Evolutionary conservation across 2,888 invertebrate genomes (phyloP).

Genomic region (Bhutanitis thaidina): DNA sequence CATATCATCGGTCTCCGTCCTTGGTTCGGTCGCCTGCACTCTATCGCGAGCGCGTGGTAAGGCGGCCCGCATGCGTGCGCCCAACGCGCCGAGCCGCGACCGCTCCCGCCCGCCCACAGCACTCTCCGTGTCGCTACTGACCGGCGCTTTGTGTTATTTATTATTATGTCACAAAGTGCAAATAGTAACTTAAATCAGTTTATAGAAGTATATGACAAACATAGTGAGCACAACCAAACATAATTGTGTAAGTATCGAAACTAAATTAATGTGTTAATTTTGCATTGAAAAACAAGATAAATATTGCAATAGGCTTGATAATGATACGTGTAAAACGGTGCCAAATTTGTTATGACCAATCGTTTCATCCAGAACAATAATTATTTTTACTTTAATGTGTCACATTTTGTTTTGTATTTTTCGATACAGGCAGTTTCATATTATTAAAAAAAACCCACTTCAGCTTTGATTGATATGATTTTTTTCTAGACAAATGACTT

Average conservation of each 20-base stretch:
- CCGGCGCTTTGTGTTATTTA: conserved; percentile 24
- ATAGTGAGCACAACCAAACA: too few species aligned
- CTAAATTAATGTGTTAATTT: neutral
- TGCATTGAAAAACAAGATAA: neutral
- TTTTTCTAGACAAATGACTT: too few species aligned
- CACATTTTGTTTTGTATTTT: too few species aligned
- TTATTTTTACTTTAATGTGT: too few species aligned
- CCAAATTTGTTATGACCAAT: too few species aligned
- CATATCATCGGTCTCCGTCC: conserved; percentile 50
- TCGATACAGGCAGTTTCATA: too few species aligned
- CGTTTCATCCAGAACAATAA: too few species aligned
- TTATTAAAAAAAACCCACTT: too few species aligned
- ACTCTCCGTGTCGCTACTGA: conserved; percentile 77
- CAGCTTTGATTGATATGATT: too few species aligned
- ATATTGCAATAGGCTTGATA: neutral
- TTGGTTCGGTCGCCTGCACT: conserved; percentile 56
- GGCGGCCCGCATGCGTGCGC: conserved; percentile 58
- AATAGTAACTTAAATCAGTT: neutral
- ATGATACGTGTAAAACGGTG: neutral
- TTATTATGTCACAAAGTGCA: neutral
- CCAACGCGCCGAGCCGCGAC: conserved; percentile 55
- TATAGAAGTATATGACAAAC: too few species aligned
- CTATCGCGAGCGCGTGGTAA: conserved; percentile 59
- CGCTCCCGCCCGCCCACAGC: conserved; percentile 58
- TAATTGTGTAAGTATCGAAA: too few species aligned